phyloP scores from a whole-genome alignment of 2,113 vertebrate genomes.

The Panthera leo region DNA sequence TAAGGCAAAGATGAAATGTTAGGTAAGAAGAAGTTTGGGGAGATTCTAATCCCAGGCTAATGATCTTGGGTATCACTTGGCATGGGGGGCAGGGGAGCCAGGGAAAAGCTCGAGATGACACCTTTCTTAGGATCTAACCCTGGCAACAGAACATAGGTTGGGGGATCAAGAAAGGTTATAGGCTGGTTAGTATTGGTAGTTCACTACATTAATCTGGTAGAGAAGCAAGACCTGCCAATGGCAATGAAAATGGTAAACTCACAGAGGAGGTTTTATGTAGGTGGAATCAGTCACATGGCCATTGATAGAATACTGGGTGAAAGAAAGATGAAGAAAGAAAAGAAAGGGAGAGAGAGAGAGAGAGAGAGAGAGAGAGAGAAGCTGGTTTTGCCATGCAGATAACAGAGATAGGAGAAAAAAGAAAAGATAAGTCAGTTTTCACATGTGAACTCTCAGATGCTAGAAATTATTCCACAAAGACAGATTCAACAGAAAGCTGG shows the following conservation, averaged over 20 bases:
- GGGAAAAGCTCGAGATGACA: not conserved
- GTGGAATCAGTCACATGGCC: not conserved
- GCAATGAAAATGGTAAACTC: not conserved
- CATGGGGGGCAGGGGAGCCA: not conserved
- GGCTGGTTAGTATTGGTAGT: not conserved
- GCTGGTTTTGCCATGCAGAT: not conserved
- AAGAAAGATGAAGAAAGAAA: not conserved
- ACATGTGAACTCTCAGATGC: not conserved
- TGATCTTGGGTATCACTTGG: not conserved
- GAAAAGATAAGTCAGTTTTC: not conserved
- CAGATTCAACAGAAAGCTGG: not conserved
- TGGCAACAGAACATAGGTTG: not conserved
- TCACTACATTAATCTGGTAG: not conserved
- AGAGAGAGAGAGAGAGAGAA: not conserved
- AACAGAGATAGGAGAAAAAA: not conserved
- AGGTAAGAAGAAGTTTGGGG: not conserved
- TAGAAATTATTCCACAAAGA: not conserved
- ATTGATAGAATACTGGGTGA: not conserved
- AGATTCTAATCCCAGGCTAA: not conserved
- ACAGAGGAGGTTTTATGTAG: not conserved
- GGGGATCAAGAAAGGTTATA: not conserved
- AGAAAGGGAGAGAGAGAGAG: fast-evolving
- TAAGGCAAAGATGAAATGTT: not conserved
- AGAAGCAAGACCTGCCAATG: not conserved
- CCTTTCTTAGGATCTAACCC: not conserved